These are phyloP conservation scores for Scaptomyza flava DNA, from an alignment of 2,888 invertebrate species.

Conservation along the genomic window DNA sequence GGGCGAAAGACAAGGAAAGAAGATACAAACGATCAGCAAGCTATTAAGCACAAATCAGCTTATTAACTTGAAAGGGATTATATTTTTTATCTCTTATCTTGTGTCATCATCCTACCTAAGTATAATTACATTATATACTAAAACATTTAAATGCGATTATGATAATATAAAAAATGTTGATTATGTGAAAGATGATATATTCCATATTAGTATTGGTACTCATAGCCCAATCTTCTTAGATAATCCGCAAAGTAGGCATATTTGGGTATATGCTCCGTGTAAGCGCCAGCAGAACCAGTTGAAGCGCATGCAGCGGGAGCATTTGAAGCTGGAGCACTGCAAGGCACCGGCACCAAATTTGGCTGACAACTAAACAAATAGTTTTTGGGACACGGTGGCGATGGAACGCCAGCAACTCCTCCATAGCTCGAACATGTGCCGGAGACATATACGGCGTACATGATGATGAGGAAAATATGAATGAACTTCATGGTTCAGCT, in stretches of 20 bases:
- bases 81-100: constrained; percentile 11
- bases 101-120: constrained; percentile 56
- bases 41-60: constrained; percentile 23
- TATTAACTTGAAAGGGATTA: constrained; percentile 5
- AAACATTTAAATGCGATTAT: constrained; percentile 8
- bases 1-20: constrained; percentile 2
- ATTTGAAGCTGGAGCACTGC: constrained; percentile 33
- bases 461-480: constrained; percentile 32
- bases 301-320: constrained; percentile 1
- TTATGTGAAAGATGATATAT: neutral
- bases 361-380: constrained; percentile 78
- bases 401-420: constrained; percentile 30
- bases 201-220: constrained; percentile 21
- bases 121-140: constrained; percentile 14
- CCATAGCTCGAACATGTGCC: constrained; percentile 47
- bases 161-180: constrained; percentile 2
- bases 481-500: constrained; percentile 58
- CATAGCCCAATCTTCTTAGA: constrained; percentile 29
- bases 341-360: constrained; percentile 67
- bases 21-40: constrained; percentile 30
- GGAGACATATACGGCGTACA: constrained; percentile 34
- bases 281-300: constrained; percentile 58
- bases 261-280: constrained; percentile 47
- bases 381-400: constrained; percentile 72
- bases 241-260: constrained; percentile 37